These are phyloP conservation scores for Drosophila eohydei DNA, from an alignment of 2,888 invertebrate genomes.

Conservation along the genomic window DNA sequence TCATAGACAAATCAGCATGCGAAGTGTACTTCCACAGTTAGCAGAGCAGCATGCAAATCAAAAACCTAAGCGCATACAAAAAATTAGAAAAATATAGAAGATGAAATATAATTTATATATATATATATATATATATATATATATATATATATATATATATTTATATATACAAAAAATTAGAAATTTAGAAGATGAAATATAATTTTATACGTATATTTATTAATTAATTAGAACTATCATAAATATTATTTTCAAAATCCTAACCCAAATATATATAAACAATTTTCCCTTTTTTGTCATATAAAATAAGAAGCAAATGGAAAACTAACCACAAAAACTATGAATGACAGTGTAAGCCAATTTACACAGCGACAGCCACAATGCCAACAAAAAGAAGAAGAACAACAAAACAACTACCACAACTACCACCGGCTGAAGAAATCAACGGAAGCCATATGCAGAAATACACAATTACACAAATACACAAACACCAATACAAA, in stretches of 20 bases:
- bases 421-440: conserved; percentile 25
- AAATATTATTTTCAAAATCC: too few species aligned
- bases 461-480: conserved; percentile 35
- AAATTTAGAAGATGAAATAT: conserved; percentile 2
- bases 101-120: conserved; percentile 3
- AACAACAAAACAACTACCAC: conserved; percentile 8
- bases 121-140: too few species aligned
- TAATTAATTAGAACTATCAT: background rate
- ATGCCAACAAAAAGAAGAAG: conserved; percentile 55
- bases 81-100: background rate
- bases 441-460: conserved; percentile 81
- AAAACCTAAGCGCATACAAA: background rate
- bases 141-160: too few species aligned
- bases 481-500: conserved; percentile 12
- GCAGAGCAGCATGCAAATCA: conserved; percentile 17
- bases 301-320: conserved; percentile 46
- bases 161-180: too few species aligned
- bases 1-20: conserved; percentile 32
- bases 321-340: conserved; percentile 73
- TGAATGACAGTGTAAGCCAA: conserved; percentile 81
- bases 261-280: too few species aligned
- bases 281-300: conserved; percentile 54
- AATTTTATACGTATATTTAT: background rate
- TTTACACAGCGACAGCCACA: conserved; percentile 75
- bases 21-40: background rate